Conservation (phyloP, 2,888 invertebrate genomes). For the Parasteatoda lunata region DNA sequence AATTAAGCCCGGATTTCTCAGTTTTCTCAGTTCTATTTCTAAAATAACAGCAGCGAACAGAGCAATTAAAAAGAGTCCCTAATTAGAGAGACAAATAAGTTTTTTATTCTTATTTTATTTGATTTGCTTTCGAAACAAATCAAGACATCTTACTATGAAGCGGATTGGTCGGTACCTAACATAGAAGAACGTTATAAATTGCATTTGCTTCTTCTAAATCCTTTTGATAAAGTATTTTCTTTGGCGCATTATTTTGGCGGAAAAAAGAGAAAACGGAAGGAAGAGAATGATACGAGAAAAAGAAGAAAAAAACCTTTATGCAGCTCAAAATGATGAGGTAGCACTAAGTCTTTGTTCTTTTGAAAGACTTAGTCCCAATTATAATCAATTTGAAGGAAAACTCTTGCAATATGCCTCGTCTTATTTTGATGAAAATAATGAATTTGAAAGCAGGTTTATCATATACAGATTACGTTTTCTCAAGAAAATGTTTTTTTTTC, state of each 20-base stretch:
- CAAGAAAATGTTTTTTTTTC: too few species aligned
- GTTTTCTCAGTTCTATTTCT: constrained; percentile 11
- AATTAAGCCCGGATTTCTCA: constrained; percentile 53
- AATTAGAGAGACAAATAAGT: constrained; percentile 47
- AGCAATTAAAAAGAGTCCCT: constrained; percentile 64
- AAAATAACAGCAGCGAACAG: constrained; percentile 36
- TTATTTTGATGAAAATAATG: background rate
- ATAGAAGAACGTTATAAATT: constrained; percentile 29
- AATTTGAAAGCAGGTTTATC: background rate
- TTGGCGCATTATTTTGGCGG: constrained; percentile 26
- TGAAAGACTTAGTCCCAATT: background rate
- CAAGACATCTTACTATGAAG: constrained; percentile 24
- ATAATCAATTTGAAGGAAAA: background rate
- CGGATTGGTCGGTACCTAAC: constrained; percentile 3
- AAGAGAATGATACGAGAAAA: background rate
- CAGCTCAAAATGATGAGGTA: background rate
- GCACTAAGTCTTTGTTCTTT: background rate
- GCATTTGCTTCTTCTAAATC: constrained; percentile 32
- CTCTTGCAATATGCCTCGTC: background rate
- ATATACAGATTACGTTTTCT: background rate
- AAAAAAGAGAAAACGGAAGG: constrained; percentile 5
- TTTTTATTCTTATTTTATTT: constrained; percentile 15
- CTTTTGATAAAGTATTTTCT: constrained; percentile 38
- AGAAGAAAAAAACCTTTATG: background rate
- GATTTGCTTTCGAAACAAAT: constrained; percentile 29